phyloP scores from a whole-genome alignment of 2,797 vertebrate species.

The Tenualosa thibaudeaui region DNA sequence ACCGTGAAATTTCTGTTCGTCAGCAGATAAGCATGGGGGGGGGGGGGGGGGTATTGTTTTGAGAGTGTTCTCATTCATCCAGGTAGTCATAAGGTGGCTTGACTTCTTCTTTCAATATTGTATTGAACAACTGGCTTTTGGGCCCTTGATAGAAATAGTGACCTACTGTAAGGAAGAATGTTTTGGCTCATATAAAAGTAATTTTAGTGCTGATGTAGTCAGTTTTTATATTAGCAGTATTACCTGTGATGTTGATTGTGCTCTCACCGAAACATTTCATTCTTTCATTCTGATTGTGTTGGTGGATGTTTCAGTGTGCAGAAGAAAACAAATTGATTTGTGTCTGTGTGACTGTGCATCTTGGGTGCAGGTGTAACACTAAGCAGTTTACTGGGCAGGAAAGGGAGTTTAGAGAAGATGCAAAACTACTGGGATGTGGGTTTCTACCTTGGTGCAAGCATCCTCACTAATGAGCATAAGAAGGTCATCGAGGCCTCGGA shows the following conservation, averaged over 20 bases:
- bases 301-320: neutral
- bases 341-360: neutral
- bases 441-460: slow-evolving; percentile 87
- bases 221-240: neutral
- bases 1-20: neutral
- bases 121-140: neutral
- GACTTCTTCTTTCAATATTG: no score
- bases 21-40: neutral
- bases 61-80: no score
- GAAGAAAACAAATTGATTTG: no score
- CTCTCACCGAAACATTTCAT: neutral
- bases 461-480: slow-evolving; percentile 79
- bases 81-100: no score
- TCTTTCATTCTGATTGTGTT: no score
- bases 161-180: neutral
- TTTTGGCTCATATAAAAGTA: neutral
- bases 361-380: slow-evolving; percentile 80
- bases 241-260: neutral
- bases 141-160: neutral
- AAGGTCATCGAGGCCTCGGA: slow-evolving; percentile 87
- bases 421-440: slow-evolving; percentile 91
- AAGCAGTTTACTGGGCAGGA: slow-evolving; percentile 84
- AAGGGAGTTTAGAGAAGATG: slow-evolving; percentile 88
- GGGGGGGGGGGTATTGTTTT: neutral
- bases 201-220: neutral